A percentile compares a stretch with the other conserved stretches of the same genome.
These are phyloP conservation scores for Hecatera dysodea DNA, from an alignment of 2,888 invertebrate species.

Conservation along the genomic window DNA sequence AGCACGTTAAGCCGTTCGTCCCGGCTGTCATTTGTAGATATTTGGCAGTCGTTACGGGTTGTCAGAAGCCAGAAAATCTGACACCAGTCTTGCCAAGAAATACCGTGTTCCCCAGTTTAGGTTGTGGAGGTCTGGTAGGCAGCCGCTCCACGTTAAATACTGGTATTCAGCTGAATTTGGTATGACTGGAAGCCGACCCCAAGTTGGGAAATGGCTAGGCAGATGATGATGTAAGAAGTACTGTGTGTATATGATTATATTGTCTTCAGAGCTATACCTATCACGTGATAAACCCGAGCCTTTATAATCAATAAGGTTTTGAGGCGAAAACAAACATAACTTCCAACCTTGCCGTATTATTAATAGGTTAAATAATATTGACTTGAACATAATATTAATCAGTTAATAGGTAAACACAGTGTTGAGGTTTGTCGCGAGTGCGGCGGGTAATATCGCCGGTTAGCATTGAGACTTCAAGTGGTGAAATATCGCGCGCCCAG, in stretches of 20 bases:
- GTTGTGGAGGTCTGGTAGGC: too few species aligned
- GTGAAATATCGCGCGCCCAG: constrained; percentile 69
- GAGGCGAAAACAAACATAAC: constrained; percentile 16
- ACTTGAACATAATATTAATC: constrained; percentile 47
- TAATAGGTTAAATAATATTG: constrained; percentile 48
- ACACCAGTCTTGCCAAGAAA: too few species aligned
- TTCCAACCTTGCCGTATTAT: constrained; percentile 15
- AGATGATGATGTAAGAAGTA: not conserved
- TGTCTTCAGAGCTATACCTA: not conserved
- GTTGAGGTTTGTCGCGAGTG: constrained; percentile 39
- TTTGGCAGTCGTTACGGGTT: too few species aligned
- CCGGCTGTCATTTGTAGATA: too few species aligned
- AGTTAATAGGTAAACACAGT: constrained; percentile 48
- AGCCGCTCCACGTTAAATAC: too few species aligned
- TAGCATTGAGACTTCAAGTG: constrained; percentile 77
- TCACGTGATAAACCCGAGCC: not conserved
- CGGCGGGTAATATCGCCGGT: constrained; percentile 63
- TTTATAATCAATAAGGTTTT: constrained; percentile 14
- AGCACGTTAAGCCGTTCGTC: too few species aligned
- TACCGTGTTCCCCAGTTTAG: too few species aligned
- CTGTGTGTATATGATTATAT: not conserved
- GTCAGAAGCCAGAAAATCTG: too few species aligned
- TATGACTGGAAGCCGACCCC: too few species aligned
- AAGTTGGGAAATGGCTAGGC: too few species aligned
- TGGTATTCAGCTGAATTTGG: too few species aligned